phyloP scores from a whole-genome alignment of 1,140 invertebrate species.

The Metaphire vulgaris region DNA sequence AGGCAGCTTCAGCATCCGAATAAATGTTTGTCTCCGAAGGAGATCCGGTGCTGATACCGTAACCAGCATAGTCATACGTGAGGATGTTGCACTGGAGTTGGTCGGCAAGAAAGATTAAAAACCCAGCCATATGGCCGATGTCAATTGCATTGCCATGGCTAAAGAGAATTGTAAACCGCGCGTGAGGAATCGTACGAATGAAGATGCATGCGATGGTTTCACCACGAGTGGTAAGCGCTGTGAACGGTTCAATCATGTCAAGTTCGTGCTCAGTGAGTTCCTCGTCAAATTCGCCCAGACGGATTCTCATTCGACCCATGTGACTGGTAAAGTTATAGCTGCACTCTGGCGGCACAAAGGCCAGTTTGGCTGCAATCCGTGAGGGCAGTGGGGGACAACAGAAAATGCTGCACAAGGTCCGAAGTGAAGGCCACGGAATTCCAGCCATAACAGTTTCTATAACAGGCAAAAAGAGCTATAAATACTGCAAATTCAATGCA shows the following conservation, averaged over 20 bases:
- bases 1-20: slow-evolving; percentile 95
- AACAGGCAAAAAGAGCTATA: too few species aligned
- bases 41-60: slow-evolving; percentile 64
- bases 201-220: slow-evolving; percentile 74
- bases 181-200: slow-evolving; percentile 55
- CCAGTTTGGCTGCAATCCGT: slow-evolving; percentile 89
- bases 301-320: not conserved
- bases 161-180: slow-evolving; percentile 92
- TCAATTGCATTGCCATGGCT: slow-evolving; percentile 70
- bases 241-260: slow-evolving; percentile 19
- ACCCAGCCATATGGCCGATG: slow-evolving; percentile 38
- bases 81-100: slow-evolving; percentile 81
- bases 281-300: not conserved
- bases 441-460: too few species aligned
- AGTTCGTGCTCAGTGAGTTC: slow-evolving; percentile 2
- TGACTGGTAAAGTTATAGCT: slow-evolving; percentile 72
- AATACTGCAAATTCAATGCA: too few species aligned
- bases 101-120: slow-evolving; percentile 26
- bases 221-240: slow-evolving; percentile 38
- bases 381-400: slow-evolving; percentile 99
- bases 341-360: slow-evolving; percentile 95
- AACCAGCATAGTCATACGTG: slow-evolving; percentile 77
- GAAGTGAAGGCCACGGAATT: slow-evolving; percentile 7
- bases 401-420: slow-evolving; percentile 60
- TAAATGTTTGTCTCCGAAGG: slow-evolving; percentile 98